These are phyloP conservation scores for Atethmia centrago DNA, from an alignment of 2,888 invertebrate genomes.

Conservation along the genomic window DNA sequence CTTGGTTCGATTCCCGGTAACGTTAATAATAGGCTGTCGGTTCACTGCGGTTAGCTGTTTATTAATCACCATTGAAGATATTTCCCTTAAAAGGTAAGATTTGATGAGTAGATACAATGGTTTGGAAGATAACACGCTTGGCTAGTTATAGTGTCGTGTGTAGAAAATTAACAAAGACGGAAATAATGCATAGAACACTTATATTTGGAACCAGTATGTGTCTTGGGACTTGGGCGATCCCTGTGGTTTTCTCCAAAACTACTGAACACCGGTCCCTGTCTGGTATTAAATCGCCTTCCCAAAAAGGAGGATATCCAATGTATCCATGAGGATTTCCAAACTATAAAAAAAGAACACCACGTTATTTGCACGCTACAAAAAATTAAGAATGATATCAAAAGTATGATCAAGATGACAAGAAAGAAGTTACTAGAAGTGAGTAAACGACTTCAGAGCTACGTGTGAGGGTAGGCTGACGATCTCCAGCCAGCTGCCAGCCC, in stretches of 20 bases:
- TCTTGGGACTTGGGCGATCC: background rate
- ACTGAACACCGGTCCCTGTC: background rate
- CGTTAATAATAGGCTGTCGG: slow-evolving; percentile 59
- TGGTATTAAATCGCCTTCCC: background rate
- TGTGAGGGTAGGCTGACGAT: no score
- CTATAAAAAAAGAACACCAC: background rate
- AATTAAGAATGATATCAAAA: background rate
- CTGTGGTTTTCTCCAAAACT: background rate
- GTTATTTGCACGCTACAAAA: background rate
- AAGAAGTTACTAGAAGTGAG: background rate
- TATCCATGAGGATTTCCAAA: background rate
- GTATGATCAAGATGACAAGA: background rate
- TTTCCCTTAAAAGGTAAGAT: slow-evolving; percentile 45
- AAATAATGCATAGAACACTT: background rate
- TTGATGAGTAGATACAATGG: slow-evolving; percentile 12
- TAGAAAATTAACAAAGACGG: background rate
- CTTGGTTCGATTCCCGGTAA: slow-evolving; percentile 67
- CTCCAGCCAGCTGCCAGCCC: no score
- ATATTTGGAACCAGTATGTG: background rate
- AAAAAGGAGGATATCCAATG: no score
- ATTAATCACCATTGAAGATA: slow-evolving; percentile 48
- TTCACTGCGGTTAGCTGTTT: slow-evolving; percentile 40
- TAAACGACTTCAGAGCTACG: background rate
- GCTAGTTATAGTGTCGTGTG: background rate
- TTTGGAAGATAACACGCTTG: background rate